Evolutionary conservation across 1,140 invertebrate genomes (phyloP).

Genomic region (Drosophila subobscura): DNA sequence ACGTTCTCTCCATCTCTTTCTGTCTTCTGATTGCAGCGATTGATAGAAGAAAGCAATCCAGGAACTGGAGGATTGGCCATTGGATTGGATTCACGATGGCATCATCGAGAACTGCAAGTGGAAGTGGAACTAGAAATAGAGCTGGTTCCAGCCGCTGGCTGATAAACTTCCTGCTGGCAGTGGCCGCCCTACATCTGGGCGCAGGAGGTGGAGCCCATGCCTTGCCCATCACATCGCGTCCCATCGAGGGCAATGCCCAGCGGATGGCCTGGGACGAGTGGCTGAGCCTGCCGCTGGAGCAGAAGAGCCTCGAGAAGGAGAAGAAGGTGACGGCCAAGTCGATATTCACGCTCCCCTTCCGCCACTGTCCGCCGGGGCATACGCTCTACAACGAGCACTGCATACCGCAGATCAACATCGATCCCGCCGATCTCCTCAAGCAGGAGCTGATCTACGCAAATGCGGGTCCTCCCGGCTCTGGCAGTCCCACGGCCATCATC

Average conservation of each 20-base stretch:
- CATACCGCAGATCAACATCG: slow-evolving; percentile 69
- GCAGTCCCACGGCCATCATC: slow-evolving; percentile 13
- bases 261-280: slow-evolving; percentile 79
- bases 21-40: slow-evolving; percentile 11
- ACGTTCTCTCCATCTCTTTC: background rate
- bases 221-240: slow-evolving; percentile 78
- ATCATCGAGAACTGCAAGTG: background rate
- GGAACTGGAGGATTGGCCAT: slow-evolving; percentile 11
- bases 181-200: too few relatives aligned
- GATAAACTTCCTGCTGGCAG: slow-evolving; percentile 18
- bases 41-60: background rate
- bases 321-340: slow-evolving; percentile 82
- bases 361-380: slow-evolving; percentile 64
- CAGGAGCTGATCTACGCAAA: slow-evolving; percentile 52
- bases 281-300: slow-evolving; percentile 65
- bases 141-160: too few relatives aligned
- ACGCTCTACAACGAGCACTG: slow-evolving; percentile 67
- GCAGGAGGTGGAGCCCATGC: slow-evolving; percentile 4
- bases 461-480: background rate
- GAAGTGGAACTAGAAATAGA: too few relatives aligned
- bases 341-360: slow-evolving; percentile 75
- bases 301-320: slow-evolving; percentile 65
- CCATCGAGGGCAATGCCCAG: slow-evolving; percentile 78
- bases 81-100: slow-evolving; percentile 6
- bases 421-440: slow-evolving; percentile 57